These are phyloP conservation scores for Sebastes alutus DNA, from an alignment of 2,797 vertebrate species.

Conservation along the genomic window DNA sequence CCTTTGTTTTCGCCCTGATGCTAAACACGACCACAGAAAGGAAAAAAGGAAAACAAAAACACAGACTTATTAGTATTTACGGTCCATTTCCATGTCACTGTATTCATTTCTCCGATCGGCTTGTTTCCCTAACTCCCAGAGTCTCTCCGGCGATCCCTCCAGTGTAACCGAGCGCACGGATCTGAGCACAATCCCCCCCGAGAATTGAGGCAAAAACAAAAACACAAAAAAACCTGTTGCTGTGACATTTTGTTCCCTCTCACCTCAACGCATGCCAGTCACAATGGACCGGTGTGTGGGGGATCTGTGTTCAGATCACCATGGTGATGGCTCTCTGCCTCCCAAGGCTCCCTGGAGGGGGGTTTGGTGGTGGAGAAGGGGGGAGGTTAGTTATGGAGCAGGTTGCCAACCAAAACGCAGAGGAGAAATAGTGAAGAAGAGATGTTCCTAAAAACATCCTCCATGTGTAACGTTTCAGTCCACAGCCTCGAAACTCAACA, in stretches of 20 bases:
- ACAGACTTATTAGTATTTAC: constrained; percentile 22
- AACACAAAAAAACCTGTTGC: constrained; percentile 85
- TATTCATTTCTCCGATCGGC: constrained; percentile 47
- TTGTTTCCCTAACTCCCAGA: constrained; percentile 50
- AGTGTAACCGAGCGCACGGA: constrained; percentile 65
- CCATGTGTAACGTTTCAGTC: constrained; percentile 34
- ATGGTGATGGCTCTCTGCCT: constrained; percentile 85
- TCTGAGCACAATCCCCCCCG: constrained; percentile 75
- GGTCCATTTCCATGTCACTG: constrained; percentile 36
- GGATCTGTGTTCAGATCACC: constrained; percentile 84
- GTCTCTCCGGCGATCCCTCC: constrained; percentile 45
- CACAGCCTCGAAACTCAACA: constrained; percentile 20
- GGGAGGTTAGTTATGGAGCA: constrained; percentile 56
- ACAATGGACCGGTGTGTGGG: constrained; percentile 81
- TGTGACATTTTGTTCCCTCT: constrained; percentile 87
- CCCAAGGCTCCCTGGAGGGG: constrained; percentile 78
- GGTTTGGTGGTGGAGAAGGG: constrained; percentile 27
- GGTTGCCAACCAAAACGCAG: constrained; percentile 69
- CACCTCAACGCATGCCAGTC: constrained; percentile 82
- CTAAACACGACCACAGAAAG: background rate
- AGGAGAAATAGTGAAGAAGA: constrained; percentile 22
- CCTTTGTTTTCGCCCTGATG: constrained; percentile 12
- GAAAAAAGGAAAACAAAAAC: constrained; percentile 14
- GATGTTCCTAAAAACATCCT: constrained; percentile 53
- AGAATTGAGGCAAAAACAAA: constrained; percentile 81